These are phyloP conservation scores for Macrostomum lignano DNA, from an alignment of 1,140 invertebrate species.

Conservation along the genomic window DNA sequence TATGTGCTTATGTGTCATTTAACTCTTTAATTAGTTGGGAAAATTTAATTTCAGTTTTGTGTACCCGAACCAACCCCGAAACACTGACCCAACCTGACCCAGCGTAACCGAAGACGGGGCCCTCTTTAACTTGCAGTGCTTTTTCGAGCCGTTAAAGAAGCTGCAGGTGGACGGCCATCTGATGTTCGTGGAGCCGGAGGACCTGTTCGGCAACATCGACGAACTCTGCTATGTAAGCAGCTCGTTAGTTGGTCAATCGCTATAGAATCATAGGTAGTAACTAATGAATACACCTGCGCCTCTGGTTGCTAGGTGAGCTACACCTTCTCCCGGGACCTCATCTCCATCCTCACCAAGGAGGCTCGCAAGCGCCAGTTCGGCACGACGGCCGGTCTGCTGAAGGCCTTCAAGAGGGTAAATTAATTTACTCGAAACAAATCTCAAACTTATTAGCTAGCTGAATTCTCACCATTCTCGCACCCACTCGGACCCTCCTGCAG, in stretches of 20 bases:
- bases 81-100: too few relatives aligned
- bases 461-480: background rate
- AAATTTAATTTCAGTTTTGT: too few relatives aligned
- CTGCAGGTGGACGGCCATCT: slow-evolving; percentile 40
- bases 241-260: background rate
- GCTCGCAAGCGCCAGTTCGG: slow-evolving; percentile 28
- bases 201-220: slow-evolving; percentile 41
- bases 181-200: slow-evolving; percentile 39
- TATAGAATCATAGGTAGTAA: background rate
- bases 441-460: too few relatives aligned
- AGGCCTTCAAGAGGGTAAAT: slow-evolving; percentile 35
- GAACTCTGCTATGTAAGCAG: slow-evolving; percentile 37
- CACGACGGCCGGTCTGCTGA: slow-evolving; percentile 32
- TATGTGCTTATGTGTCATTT: too few relatives aligned
- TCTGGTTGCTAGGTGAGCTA: slow-evolving; percentile 33
- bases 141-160: slow-evolving; percentile 41
- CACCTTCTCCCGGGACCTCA: slow-evolving; percentile 39
- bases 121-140: slow-evolving; percentile 32
- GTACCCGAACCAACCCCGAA: too few relatives aligned
- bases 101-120: too few relatives aligned
- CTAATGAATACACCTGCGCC: background rate
- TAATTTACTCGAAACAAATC: too few relatives aligned
- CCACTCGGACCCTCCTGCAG: slow-evolving; percentile 10
- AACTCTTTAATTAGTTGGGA: too few relatives aligned
- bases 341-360: slow-evolving; percentile 32